Evolutionary conservation across 2,797 vertebrate genomes (phyloP), one percentile per base, ranked within the genome.

Genomic region (Tapirus indicus): DNA sequence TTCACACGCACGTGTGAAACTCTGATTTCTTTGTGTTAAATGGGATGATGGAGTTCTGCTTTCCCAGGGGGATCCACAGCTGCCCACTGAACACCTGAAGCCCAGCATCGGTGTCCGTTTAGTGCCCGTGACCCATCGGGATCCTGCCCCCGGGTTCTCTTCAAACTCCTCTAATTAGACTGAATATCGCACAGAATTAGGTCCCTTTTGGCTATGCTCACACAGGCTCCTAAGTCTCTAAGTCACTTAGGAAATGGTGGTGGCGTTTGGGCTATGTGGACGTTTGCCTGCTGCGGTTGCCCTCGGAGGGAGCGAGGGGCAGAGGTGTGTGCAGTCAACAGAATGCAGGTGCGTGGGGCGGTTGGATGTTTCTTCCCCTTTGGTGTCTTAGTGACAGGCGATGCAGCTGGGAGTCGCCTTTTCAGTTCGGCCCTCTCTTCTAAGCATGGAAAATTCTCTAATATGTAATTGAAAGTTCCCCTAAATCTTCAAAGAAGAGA

Each of bases 361-460:
- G 3, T 2, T 0, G 8, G n/a, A 0, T 14, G 21, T 17, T 17
- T 49, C 77, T 89, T 94, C 64, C 35, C 32, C 47, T 49, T 88
- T 90, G 10, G 52, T 58, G 18, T 96, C 96, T 87, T 6, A 58
- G 32, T 71, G 83, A 74, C 60, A 35, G 44, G 56, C 74, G 79
- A 72, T 58, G 4, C 20, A 11, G 38, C 84, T 10, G 29, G 79
- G 94, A 7, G 68, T 18, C 0, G 0, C 62, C 84, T 9, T 2
- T 3, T 0, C 14, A 18, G 0, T 20, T 5, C n/a, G 49, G 18
- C 44, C 79, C 62, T 94, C 92, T 95, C 54, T 94, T 77, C 79
- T 35, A 58, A 62, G 83, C 14, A 0, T 96, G 96, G 97, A 98
- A 98, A 98, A 78, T 85, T 95, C 47, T 47, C 35, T n/a, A 23